phyloP scores from a whole-genome alignment of 2,888 invertebrate genomes.

The Habroteleia sp. region DNA sequence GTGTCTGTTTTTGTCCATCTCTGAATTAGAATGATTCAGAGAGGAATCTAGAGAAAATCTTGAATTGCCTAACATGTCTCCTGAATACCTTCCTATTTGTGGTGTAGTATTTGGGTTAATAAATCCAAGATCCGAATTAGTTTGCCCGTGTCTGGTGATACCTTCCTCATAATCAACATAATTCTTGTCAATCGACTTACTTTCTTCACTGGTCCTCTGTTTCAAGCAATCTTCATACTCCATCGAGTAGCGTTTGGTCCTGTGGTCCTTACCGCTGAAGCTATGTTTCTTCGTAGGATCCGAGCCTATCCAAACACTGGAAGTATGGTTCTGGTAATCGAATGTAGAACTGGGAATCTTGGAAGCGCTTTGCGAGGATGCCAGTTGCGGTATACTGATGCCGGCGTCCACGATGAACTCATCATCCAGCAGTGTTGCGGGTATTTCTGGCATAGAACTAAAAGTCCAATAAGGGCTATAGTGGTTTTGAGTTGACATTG shows the following conservation, averaged over 20 bases:
- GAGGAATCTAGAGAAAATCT: slow-evolving; percentile 48
- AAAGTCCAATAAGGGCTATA: slow-evolving; percentile 79
- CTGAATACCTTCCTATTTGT: slow-evolving; percentile 64
- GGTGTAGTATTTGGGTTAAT: slow-evolving; percentile 58
- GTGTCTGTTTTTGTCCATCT: slow-evolving; percentile 71
- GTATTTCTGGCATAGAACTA: slow-evolving; percentile 79
- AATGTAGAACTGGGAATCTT: slow-evolving; percentile 70
- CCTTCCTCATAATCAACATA: slow-evolving; percentile 74
- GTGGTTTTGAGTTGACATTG: slow-evolving; percentile 69
- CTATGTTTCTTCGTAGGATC: slow-evolving; percentile 68
- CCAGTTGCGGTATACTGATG: slow-evolving; percentile 78
- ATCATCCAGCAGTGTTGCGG: slow-evolving; percentile 76
- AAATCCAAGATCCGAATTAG: slow-evolving; percentile 7
- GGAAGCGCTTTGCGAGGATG: slow-evolving; percentile 72
- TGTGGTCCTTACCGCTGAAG: slow-evolving; percentile 64
- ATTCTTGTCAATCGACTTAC: slow-evolving; percentile 28
- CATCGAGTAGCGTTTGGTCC: slow-evolving; percentile 68
- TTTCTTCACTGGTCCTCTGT: slow-evolving; percentile 63
- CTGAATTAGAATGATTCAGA: slow-evolving; percentile 32
- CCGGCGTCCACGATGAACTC: slow-evolving; percentile 79
- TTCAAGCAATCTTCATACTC: slow-evolving; percentile 74
- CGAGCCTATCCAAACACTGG: slow-evolving; percentile 57
- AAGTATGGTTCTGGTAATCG: slow-evolving; percentile 36
- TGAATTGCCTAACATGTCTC: slow-evolving; percentile 15
- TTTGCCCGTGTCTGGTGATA: slow-evolving; percentile 53